Conservation (phyloP, 1,140 invertebrate species). For the Drosophila nebulosa region DNA sequence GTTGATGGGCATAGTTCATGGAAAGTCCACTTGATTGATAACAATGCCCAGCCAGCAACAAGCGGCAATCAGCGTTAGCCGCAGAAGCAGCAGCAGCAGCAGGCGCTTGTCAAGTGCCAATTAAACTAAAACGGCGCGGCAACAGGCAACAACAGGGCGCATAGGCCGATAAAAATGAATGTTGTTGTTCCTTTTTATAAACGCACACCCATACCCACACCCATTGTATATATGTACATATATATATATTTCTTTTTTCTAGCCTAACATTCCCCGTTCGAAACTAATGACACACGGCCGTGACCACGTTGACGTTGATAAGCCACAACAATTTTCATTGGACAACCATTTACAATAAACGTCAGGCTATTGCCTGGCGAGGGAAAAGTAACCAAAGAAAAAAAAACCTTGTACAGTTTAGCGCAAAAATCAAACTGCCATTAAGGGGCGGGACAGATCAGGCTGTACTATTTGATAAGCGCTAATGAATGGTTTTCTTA, state of each 20-base stretch:
- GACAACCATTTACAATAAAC: constrained; percentile 78
- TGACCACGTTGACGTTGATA: constrained; percentile 73
- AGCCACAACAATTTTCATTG: constrained; percentile 78
- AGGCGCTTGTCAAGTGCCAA: constrained; percentile 70
- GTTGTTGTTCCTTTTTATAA: constrained; percentile 45
- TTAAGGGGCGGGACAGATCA: constrained; percentile 55
- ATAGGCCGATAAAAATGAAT: constrained; percentile 60
- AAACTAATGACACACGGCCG: constrained; percentile 73
- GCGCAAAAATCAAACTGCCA: constrained; percentile 67
- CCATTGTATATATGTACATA: neutral
- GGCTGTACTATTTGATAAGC: constrained; percentile 67
- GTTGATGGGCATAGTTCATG: constrained; percentile 31
- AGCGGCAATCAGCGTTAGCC: constrained; percentile 4
- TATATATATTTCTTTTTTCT: constrained; percentile 25
- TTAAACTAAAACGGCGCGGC: constrained; percentile 73
- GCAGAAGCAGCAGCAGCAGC: constrained; percentile 8
- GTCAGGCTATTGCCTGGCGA: constrained; percentile 54
- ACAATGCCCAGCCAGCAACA: constrained; percentile 20
- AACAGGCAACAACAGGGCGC: constrained; percentile 45
- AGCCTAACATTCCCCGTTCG: constrained; percentile 22
- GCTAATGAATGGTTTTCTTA: constrained; percentile 78
- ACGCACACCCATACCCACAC: constrained; percentile 2
- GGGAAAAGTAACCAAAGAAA: constrained; percentile 13
- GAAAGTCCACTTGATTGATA: constrained; percentile 69
- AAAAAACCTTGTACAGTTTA: constrained; percentile 51